These are phyloP conservation scores for Meloidogyne chitwoodi DNA, from an alignment of 1,140 invertebrate genomes.

Conservation along the genomic window DNA sequence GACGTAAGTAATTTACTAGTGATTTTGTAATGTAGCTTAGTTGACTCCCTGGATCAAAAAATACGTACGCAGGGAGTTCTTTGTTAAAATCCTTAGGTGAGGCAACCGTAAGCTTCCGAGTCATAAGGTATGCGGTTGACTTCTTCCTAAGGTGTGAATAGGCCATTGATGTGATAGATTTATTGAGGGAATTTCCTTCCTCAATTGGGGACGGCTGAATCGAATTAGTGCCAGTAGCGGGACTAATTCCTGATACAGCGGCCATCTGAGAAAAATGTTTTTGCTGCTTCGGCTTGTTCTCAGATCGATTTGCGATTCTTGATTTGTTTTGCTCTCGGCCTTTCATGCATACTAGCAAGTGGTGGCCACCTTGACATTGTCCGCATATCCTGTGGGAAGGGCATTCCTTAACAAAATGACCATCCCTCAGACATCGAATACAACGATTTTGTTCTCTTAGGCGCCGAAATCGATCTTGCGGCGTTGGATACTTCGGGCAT, in stretches of 20 bases:
- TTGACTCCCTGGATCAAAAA: not conserved
- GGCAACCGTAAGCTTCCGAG: not conserved
- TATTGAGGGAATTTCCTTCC: no score
- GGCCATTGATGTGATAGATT: not conserved
- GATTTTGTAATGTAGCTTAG: not conserved
- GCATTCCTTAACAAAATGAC: not conserved
- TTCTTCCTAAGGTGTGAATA: not conserved
- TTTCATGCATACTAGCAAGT: not conserved
- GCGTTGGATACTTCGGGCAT: not conserved
- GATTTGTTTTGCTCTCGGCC: no score
- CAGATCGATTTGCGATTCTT: no score
- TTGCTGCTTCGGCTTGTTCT: no score
- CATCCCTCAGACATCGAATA: not conserved
- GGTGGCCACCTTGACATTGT: not conserved
- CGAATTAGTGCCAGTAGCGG: not conserved
- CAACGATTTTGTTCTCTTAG: slow-evolving; percentile 13
- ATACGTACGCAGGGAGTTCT: no score
- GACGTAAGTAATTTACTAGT: not conserved
- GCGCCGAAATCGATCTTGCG: not conserved
- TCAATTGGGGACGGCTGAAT: not conserved
- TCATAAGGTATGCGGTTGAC: not conserved
- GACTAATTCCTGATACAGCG: not conserved
- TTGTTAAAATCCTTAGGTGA: no score
- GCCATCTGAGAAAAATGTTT: no score
- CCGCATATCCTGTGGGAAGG: not conserved